phyloP scores from a whole-genome alignment of 1,140 invertebrate genomes.

The Sitodiplosis mosellana region DNA sequence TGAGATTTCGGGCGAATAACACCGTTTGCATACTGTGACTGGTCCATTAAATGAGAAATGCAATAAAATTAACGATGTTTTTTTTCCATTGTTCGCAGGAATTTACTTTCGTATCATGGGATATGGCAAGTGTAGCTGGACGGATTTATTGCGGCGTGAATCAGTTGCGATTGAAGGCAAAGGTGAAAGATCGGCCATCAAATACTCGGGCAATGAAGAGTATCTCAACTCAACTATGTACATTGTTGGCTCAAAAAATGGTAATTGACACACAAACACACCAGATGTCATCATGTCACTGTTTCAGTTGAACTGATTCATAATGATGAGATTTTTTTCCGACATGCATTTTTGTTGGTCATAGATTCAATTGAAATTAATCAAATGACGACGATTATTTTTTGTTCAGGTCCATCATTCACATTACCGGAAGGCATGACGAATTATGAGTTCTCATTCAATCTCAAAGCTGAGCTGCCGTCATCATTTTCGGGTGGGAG shows the following conservation, averaged over 20 bases:
- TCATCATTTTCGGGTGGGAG: slow-evolving; percentile 20
- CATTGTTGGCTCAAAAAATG: slow-evolving; percentile 16
- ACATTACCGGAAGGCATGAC: slow-evolving; percentile 15
- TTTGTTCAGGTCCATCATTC: background rate
- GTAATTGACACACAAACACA: background rate
- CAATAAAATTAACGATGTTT: background rate
- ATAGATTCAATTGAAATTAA: background rate
- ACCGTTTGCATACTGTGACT: background rate
- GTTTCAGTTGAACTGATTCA: background rate
- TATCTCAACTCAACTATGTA: slow-evolving; percentile 18
- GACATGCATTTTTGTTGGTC: background rate
- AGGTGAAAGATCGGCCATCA: slow-evolving; percentile 16
- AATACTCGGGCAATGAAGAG: slow-evolving; percentile 22
- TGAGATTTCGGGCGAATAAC: background rate
- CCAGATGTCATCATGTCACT: too few relatives aligned
- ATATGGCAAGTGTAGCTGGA: slow-evolving; percentile 24
- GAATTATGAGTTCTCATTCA: slow-evolving; percentile 17
- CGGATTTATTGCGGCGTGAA: slow-evolving; percentile 18
- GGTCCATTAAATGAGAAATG: background rate
- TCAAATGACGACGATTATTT: background rate
- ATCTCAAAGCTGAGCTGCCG: slow-evolving; percentile 13
- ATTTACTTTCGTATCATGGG: slow-evolving; percentile 23
- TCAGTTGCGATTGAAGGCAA: slow-evolving; percentile 7
- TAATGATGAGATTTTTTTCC: background rate
- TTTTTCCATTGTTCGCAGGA: slow-evolving; percentile 8